Conservation (phyloP, 2,797 vertebrate species). For the Notamacropus eugenii region DNA sequence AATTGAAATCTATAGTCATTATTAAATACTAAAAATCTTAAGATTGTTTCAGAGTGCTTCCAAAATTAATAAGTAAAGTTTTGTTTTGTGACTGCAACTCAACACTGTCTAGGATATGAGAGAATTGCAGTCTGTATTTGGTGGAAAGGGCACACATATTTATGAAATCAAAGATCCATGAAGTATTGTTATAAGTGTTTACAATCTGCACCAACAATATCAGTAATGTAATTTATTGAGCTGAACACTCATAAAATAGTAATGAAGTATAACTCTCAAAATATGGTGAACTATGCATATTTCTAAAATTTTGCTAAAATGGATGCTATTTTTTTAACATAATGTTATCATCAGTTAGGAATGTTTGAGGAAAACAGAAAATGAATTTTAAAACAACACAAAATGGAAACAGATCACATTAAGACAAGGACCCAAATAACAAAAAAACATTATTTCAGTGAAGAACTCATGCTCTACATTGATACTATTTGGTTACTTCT, state of each 20-base stretch:
- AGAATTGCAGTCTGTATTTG: neutral
- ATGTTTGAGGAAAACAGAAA: neutral
- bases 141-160: neutral
- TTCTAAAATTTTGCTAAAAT: conserved; percentile 56
- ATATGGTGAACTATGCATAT: conserved; percentile 45
- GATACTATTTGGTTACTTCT: conserved; percentile 39
- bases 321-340: conserved; percentile 20
- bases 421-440: conserved; percentile 60
- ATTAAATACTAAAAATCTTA: conserved; percentile 52
- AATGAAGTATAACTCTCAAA: neutral
- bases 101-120: neutral
- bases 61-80: conserved; percentile 55
- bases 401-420: conserved; percentile 55
- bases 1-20: conserved; percentile 12
- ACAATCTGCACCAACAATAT: conserved; percentile 28
- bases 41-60: conserved; percentile 47
- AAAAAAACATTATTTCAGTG: conserved; percentile 60
- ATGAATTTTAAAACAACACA: conserved; percentile 17
- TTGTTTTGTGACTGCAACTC: neutral
- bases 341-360: conserved; percentile 50
- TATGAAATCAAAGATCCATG: neutral
- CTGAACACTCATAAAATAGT: conserved; percentile 30
- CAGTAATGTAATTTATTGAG: conserved; percentile 40
- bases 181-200: conserved; percentile 38
- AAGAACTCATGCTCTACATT: conserved; percentile 70